Conservation (phyloP, 2,113 vertebrate species). For the Arothron firmamentum region DNA sequence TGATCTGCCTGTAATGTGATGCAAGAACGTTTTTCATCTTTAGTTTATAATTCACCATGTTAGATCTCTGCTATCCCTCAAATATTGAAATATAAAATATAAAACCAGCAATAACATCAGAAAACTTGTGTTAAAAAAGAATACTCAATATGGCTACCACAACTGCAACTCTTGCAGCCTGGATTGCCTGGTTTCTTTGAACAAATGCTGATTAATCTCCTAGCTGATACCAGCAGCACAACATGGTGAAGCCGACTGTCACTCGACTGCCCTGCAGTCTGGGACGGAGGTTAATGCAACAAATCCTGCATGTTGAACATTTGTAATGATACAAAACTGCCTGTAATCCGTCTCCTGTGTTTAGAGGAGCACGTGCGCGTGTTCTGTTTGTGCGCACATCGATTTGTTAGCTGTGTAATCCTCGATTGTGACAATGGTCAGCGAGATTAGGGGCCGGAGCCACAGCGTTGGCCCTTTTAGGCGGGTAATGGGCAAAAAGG, state of each 20-base stretch:
- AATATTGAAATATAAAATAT: no score
- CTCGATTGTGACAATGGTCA: slow-evolving; percentile 72
- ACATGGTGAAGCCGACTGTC: slow-evolving; percentile 1
- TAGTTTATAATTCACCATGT: no score
- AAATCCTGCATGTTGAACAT: slow-evolving; percentile 53
- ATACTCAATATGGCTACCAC: no score
- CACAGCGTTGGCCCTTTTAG: slow-evolving; percentile 58
- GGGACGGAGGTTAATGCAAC: slow-evolving; percentile 38
- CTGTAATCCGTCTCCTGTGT: slow-evolving; percentile 50
- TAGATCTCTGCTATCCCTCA: no score
- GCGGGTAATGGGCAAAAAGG: slow-evolving; percentile 70
- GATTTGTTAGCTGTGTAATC: slow-evolving; percentile 70
- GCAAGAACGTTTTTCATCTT: no score
- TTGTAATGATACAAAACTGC: slow-evolving; percentile 52
- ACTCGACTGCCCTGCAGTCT: background rate
- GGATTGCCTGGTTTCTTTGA: background rate
- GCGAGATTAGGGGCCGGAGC: slow-evolving; percentile 67
- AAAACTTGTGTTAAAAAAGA: no score
- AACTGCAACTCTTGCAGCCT: background rate
- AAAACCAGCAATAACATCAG: no score
- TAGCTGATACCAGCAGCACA: slow-evolving; percentile 4
- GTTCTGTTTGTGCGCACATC: slow-evolving; percentile 34
- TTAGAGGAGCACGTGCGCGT: slow-evolving; percentile 22
- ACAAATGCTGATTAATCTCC: background rate
- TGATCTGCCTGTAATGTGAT: no score